Percentiles rank a stretch among this genome's conserved stretches.
phyloP scores from a whole-genome alignment of 2,113 vertebrate species.

The Tachysurus vachellii region DNA sequence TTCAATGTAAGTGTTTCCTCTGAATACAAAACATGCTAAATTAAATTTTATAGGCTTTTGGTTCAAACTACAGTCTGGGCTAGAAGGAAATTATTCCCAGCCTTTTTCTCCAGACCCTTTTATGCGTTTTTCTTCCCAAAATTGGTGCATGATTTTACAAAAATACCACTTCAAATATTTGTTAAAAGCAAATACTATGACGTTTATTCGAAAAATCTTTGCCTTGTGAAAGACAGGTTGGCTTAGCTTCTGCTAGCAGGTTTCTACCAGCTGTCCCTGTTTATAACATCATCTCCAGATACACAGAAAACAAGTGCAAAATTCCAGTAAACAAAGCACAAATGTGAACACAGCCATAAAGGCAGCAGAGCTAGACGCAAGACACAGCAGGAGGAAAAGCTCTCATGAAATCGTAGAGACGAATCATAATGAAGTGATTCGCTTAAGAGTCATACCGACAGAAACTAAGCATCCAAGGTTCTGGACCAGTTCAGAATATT shows the following conservation, averaged over 20 bases:
- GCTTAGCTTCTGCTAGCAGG: background rate
- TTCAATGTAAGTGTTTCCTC: background rate
- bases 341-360: conserved; percentile 61
- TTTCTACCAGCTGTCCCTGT: background rate
- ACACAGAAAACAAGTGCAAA: conserved; percentile 58
- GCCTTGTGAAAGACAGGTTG: background rate
- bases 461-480: conserved; percentile 11
- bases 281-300: conserved; percentile 57
- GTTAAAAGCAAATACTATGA: background rate
- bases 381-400: conserved; percentile 55
- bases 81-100: background rate
- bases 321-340: conserved; percentile 50
- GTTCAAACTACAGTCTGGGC: background rate
- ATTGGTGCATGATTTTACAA: background rate
- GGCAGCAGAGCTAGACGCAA: conserved; percentile 57
- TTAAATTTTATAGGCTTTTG: background rate
- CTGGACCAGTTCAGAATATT: conserved; percentile 30
- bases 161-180: background rate
- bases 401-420: conserved; percentile 28
- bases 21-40: background rate
- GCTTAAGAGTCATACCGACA: conserved; percentile 44
- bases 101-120: background rate
- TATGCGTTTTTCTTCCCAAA: background rate
- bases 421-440: conserved; percentile 62
- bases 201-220: background rate